phyloP scores from a whole-genome alignment of 2,888 invertebrate genomes.

The Callinectes sapidus region DNA sequence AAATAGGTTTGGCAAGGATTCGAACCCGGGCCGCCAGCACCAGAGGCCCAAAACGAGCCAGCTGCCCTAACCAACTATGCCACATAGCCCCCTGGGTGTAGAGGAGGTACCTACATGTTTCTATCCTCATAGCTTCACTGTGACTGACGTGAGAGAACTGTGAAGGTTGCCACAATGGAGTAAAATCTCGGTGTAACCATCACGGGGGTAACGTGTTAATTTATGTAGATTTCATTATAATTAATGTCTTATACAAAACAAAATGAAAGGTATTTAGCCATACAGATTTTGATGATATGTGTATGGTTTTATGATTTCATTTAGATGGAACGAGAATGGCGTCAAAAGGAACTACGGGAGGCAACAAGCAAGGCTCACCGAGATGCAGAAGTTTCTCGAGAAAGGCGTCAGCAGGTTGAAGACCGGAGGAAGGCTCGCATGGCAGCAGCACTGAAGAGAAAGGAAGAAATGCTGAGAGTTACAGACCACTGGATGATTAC shows the following conservation, averaged over 20 bases:
- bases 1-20: no score
- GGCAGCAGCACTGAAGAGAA: conserved; percentile 53
- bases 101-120: no score
- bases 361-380: conserved; percentile 36
- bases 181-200: no score
- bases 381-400: conserved; percentile 40
- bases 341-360: conserved; percentile 45
- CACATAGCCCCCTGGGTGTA: no score
- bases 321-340: conserved; percentile 57
- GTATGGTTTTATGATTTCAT: neutral
- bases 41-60: no score
- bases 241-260: neutral
- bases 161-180: no score
- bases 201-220: no score
- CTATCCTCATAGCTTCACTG: no score
- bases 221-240: no score
- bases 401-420: conserved; percentile 55
- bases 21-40: no score
- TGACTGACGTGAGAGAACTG: no score
- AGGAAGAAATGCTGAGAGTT: conserved; percentile 43
- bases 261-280: neutral
- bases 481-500: conserved; percentile 66
- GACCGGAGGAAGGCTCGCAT: conserved; percentile 49
- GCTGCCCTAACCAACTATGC: no score
- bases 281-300: neutral